Percentiles rank a stretch among this genome's conserved stretches.
Evolutionary conservation across 2,113 vertebrate genomes (phyloP).

Genomic region (Hippopotamus amphibius): DNA sequence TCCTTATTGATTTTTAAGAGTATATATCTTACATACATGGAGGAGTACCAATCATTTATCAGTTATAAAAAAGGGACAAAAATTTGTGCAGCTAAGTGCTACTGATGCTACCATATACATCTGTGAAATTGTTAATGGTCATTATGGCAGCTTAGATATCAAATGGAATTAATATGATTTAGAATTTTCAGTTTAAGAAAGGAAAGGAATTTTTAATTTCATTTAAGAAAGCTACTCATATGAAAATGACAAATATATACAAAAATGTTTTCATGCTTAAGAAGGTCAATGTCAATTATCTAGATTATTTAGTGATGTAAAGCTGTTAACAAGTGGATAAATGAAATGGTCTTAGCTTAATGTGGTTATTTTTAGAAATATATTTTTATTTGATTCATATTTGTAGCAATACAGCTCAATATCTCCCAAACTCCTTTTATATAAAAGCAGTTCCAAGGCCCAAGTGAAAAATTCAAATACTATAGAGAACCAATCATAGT

Average conservation of each 20-base stretch:
- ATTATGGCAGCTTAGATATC: not conserved
- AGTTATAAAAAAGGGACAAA: not conserved
- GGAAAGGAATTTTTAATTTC: not conserved
- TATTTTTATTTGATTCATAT: constrained; percentile 12
- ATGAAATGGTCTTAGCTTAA: not conserved
- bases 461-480: constrained; percentile 13
- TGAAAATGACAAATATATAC: not conserved
- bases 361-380: not conserved
- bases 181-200: constrained; percentile 11
- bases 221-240: not conserved
- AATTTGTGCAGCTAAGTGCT: not conserved
- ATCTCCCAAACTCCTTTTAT: not conserved
- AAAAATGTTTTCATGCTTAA: not conserved
- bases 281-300: not conserved
- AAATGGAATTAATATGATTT: not conserved
- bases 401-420: not conserved
- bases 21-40: not conserved
- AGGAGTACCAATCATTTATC: not conserved
- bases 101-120: not conserved
- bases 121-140: not conserved
- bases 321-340: not conserved
- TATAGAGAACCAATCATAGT: not conserved
- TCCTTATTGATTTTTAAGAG: not conserved
- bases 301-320: not conserved
- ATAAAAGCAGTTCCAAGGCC: constrained; percentile 5